Conservation (phyloP, 2,113 vertebrate species). For the Dascyllus trimaculatus region DNA sequence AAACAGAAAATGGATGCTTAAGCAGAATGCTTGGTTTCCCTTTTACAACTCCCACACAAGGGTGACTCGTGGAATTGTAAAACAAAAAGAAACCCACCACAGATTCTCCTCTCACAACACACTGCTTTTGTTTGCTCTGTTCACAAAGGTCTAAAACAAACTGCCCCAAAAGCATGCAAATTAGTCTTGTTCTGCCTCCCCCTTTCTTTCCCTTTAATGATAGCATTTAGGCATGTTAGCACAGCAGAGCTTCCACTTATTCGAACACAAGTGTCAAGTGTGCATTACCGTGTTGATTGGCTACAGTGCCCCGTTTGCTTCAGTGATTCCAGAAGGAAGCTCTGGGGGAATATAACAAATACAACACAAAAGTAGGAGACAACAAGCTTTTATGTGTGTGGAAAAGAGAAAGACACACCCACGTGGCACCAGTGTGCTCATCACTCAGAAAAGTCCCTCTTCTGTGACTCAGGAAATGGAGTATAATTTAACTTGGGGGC, state of each 20-base stretch:
- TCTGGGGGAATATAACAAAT: conserved; percentile 46
- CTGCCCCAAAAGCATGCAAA: conserved; percentile 50
- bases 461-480: conserved; percentile 78
- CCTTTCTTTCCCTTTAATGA: conserved; percentile 38
- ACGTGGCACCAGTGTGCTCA: conserved; percentile 53
- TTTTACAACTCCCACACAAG: conserved; percentile 30
- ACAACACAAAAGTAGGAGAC: conserved; percentile 47
- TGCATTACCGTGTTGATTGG: not conserved
- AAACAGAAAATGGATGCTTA: conserved; percentile 23
- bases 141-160: conserved; percentile 61
- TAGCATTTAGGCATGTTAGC: conserved; percentile 21
- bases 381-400: conserved; percentile 47
- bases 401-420: conserved; percentile 45
- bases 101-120: conserved; percentile 27
- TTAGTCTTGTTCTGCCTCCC: conserved; percentile 35
- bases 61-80: conserved; percentile 48
- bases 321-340: conserved; percentile 5
- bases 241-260: not conserved
- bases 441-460: conserved; percentile 70
- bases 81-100: conserved; percentile 27
- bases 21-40: conserved; percentile 39
- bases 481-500: conserved; percentile 85
- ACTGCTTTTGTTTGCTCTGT: conserved; percentile 60
- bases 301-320: conserved; percentile 8
- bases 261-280: conserved; percentile 22